Evolutionary conservation across 2,113 vertebrate species (phyloP).

Genomic region (Casuarius casuarius): DNA sequence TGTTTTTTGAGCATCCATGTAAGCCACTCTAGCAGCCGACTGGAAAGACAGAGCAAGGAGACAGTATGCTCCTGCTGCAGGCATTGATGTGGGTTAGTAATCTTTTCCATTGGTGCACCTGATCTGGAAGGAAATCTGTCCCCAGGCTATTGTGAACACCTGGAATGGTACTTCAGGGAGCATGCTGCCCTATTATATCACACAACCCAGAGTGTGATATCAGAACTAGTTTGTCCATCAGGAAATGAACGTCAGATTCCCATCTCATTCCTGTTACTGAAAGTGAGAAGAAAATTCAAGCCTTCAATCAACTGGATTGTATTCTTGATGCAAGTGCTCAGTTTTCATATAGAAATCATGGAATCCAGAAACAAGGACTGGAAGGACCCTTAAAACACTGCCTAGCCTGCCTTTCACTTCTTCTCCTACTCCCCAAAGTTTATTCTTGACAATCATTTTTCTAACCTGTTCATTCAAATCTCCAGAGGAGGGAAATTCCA

Average conservation of each 20-base stretch:
- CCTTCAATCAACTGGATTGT: neutral
- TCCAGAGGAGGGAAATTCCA: neutral
- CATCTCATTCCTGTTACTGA: neutral
- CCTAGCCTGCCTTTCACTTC: neutral
- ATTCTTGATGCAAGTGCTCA: neutral
- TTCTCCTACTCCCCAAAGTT: rapidly evolving
- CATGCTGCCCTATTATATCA: neutral
- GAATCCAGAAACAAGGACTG: neutral
- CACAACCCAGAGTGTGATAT: neutral
- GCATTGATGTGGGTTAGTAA: rapidly evolving
- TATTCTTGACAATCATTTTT: neutral
- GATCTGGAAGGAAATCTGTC: neutral
- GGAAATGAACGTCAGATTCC: neutral
- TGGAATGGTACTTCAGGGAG: neutral
- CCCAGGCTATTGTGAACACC: neutral
- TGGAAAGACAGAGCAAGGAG: neutral
- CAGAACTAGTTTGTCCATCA: neutral
- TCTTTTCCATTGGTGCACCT: neutral
- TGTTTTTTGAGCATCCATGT: neutral
- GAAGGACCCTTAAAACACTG: neutral
- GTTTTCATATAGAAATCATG: neutral
- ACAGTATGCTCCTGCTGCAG: neutral
- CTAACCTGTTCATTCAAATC: neutral
- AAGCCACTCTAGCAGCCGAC: neutral
- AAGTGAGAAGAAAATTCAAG: neutral